phyloP scores from a whole-genome alignment of 2,888 invertebrate genomes.

The Baccha elongata region DNA sequence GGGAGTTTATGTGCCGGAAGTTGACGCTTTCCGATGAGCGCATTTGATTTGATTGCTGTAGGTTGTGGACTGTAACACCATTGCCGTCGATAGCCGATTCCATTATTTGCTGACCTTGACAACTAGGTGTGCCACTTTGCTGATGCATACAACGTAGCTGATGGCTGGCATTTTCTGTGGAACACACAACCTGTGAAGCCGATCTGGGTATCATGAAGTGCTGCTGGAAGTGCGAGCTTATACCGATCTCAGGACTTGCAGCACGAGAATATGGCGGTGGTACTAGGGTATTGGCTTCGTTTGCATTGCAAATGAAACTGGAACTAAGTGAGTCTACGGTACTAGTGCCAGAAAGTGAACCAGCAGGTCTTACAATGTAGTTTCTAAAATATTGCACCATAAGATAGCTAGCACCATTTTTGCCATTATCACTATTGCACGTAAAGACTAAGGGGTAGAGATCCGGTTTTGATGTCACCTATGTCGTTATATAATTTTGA shows the following conservation, averaged over 20 bases:
- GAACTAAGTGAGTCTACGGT: slow-evolving; percentile 93
- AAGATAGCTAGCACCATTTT: slow-evolving; percentile 88
- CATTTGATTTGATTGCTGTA: slow-evolving; percentile 75
- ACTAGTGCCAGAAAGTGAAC: slow-evolving; percentile 91
- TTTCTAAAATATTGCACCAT: slow-evolving; percentile 94
- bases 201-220: slow-evolving; percentile 84
- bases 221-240: slow-evolving; percentile 81
- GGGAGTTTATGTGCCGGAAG: slow-evolving; percentile 75
- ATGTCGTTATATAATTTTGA: slow-evolving; percentile 21
- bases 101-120: slow-evolving; percentile 74
- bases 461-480: slow-evolving; percentile 94
- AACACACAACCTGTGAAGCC: slow-evolving; percentile 84
- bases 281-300: slow-evolving; percentile 92
- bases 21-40: slow-evolving; percentile 79
- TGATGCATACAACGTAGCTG: slow-evolving; percentile 66
- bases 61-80: slow-evolving; percentile 65
- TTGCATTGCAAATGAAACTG: slow-evolving; percentile 93
- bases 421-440: slow-evolving; percentile 88
- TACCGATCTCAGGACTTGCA: slow-evolving; percentile 87
- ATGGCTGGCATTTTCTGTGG: slow-evolving; percentile 74
- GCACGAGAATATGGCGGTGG: slow-evolving; percentile 93
- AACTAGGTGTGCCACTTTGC: slow-evolving; percentile 43
- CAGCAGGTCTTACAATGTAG: slow-evolving; percentile 89
- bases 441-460: slow-evolving; percentile 93
- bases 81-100: slow-evolving; percentile 73